Base-by-base conservation (phyloP, 2,797 vertebrate genomes). In the Arrhamphus sclerolepis region DNA sequence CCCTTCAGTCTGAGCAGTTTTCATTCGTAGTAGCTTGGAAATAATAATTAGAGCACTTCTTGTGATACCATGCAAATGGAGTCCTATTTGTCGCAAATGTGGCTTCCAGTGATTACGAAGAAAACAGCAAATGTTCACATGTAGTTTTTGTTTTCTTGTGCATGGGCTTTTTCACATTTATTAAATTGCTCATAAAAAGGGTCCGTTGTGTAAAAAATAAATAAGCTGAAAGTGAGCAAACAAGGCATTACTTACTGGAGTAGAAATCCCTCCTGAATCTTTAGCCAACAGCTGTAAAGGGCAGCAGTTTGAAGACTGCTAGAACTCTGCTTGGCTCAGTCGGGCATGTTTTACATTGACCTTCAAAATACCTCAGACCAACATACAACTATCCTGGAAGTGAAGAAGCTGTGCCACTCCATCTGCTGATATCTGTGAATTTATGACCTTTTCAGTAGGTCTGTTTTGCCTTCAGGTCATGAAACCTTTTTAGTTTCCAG, bases 361-460 rank as follows among this genome's bases (percentile, higher is more conserved):
- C 83, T 86, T 86, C 78, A 84, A 60, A 72, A 62, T 70, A 75
- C 76, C 77, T 78, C 69, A 48, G 54, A 82, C 56, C 53, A 63
- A 46, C 63, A 66, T 46, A 11, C 60, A 50, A 72, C 72, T 34
- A 40, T 73, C 63, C 44, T 62, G 62, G 61, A 75, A 53, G 24
- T 18, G 21, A 21, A n/a, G 56, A 73, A 79, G 67, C 58, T 72
- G 71, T 55, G 54, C 44, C 43, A 43, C 62, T 61, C 51, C 47
- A 14, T 39, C 46, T 44, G 67, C 59, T 71, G 65, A 76, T 77
- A 66, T 76, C 58, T 61, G 29, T 69, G 77, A 65, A 78, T 83
- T 72, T 64, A 69, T 83, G 80, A 88, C 81, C 83, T 89, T 85
- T 71, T 60, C 69, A 42, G 55, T 70, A 70, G 70, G 62, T 78